phyloP scores from a whole-genome alignment of 2,113 vertebrate species.

The Sula dactylatra region DNA sequence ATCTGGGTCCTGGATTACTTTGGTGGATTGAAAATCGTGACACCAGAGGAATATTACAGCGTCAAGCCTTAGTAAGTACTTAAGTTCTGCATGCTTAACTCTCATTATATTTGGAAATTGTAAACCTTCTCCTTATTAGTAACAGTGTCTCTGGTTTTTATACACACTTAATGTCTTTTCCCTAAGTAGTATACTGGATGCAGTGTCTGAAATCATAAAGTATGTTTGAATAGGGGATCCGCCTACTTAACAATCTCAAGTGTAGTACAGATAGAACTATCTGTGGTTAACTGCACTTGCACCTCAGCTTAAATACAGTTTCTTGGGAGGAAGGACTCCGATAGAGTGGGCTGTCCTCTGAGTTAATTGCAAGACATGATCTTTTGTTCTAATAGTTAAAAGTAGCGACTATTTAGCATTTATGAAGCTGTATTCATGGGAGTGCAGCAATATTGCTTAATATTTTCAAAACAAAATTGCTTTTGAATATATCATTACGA shows the following conservation, averaged over 20 bases:
- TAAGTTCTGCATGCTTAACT: neutral
- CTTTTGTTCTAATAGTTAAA: neutral
- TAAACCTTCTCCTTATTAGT: neutral
- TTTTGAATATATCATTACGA: neutral
- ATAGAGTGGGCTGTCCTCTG: neutral
- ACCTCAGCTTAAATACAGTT: neutral
- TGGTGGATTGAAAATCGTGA: slow-evolving; percentile 89
- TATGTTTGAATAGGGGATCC: neutral
- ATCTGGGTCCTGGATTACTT: slow-evolving; percentile 97
- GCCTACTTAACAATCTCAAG: neutral
- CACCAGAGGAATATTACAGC: slow-evolving; percentile 87
- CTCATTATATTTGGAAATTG: neutral
- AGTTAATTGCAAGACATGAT: neutral
- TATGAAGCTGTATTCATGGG: neutral
- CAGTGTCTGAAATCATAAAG: neutral
- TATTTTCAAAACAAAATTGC: neutral
- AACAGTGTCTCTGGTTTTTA: neutral
- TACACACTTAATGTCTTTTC: neutral
- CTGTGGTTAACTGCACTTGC: neutral
- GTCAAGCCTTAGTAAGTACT: slow-evolving; percentile 75
- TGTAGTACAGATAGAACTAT: neutral
- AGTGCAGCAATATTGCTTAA: neutral
- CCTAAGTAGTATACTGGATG: neutral
- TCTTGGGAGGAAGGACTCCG: neutral
- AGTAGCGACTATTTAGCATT: neutral